Conservation (phyloP, 2,113 vertebrate species). For the Eolophus roseicapilla region DNA sequence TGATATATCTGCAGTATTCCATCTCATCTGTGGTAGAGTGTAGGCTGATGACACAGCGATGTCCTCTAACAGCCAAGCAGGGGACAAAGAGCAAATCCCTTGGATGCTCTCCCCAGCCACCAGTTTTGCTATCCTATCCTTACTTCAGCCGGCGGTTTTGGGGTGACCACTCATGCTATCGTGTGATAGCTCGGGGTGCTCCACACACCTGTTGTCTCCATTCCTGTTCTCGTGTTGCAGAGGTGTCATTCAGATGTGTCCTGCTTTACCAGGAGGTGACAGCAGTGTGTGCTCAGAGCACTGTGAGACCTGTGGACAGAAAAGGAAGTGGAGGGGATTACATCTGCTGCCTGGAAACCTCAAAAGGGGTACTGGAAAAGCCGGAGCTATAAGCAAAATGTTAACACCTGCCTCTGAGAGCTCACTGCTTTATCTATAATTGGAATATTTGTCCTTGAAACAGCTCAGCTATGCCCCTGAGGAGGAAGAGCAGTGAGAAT, state of each 20-base stretch:
- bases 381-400: background rate
- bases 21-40: background rate
- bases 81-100: rapidly evolving
- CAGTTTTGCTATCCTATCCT: background rate
- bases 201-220: rapidly evolving
- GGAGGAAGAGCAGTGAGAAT: background rate
- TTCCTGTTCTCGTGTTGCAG: background rate
- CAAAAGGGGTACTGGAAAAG: background rate
- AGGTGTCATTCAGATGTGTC: background rate
- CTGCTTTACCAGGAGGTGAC: rapidly evolving
- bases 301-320: background rate
- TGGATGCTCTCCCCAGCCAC: background rate
- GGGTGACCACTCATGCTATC: background rate
- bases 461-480: background rate
- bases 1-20: background rate
- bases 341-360: background rate
- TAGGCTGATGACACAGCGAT: background rate
- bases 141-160: background rate
- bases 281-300: background rate
- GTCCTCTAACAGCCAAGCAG: background rate
- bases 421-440: background rate
- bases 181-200: background rate
- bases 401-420: background rate
- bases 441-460: slow-evolving; percentile 22
- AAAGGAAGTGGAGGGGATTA: background rate